A percentile compares a stretch with the other conserved stretches of the same genome.
Conservation (phyloP, 2,888 invertebrate species). For the Catocala nupta region DNA sequence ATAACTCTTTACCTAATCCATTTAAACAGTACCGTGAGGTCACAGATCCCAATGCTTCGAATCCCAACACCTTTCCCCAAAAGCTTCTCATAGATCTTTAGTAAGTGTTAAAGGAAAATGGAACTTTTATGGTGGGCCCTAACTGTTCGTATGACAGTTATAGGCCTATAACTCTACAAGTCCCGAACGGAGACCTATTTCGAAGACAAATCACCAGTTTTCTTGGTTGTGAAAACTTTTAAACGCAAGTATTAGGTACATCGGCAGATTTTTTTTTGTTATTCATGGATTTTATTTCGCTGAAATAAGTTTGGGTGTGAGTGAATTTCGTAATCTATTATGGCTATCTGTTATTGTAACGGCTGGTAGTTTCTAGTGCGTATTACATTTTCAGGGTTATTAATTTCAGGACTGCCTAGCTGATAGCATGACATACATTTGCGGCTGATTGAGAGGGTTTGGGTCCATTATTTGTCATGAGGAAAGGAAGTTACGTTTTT, state of each 20-base stretch:
- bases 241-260: conserved; percentile 26
- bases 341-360: too few species aligned
- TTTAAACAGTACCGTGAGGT: not conserved
- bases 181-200: conserved; percentile 28
- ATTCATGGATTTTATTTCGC: conserved; percentile 8
- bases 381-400: too few species aligned
- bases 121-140: conserved; percentile 27
- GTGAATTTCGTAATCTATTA: not conserved
- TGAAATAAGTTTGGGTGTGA: not conserved
- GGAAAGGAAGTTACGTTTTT: too few species aligned
- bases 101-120: conserved; percentile 24
- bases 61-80: conserved; percentile 11
- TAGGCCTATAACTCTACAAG: conserved; percentile 33
- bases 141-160: conserved; percentile 42
- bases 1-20: not conserved
- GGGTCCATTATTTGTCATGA: too few species aligned
- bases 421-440: too few species aligned
- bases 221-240: conserved; percentile 36
- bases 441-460: too few species aligned
- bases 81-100: conserved; percentile 21
- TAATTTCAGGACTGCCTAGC: too few species aligned
- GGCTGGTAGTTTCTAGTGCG: not conserved
- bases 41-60: not conserved
- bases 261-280: conserved; percentile 12
- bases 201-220: conserved; percentile 17